Evolutionary conservation across 2,888 invertebrate species (phyloP), one percentile per base, ranked within the genome.

Genomic region (Andrena praecox): DNA sequence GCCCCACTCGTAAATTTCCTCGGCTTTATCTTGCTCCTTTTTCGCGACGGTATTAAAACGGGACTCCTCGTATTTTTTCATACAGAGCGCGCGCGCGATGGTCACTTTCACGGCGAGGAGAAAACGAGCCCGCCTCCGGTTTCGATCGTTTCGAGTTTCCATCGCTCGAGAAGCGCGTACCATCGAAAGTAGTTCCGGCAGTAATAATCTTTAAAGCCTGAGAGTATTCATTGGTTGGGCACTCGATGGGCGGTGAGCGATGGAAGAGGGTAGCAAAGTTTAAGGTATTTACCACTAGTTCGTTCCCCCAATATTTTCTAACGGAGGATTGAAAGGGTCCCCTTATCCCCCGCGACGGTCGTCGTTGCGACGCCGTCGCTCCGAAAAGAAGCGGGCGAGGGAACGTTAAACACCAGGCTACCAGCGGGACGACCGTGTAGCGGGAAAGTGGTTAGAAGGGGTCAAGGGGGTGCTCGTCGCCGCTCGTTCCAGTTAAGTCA

Each of bases 401-500:
- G 81, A 77, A 86, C 84, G 81, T 86, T 86, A 79, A 86, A 86
- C 86, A 84, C 74, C 75, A 42, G 80, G 80, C 73, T 70, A 77
- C 64, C 75, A 77, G 80, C 66, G 73, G 29, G 77, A 81, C 64
- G 84, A 80, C 79, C 80, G 83, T 77, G 63, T 75, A 77, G 74
- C 60, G 77, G 54, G 76, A 84, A 77, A 86, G 79, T 81, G 81
- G 86, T 72, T 78, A 72, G 86, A 79, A 85, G 68, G 83, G 87
- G 86, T 89, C 87, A 89, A 89, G 89, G 84, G 75, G 82, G 70
- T 80, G 42, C 86, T 86, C 75, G 63, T 62, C 62, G 69, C 71
- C 64, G 84, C 86, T 86, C 75, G 86, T 82, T 84, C 86, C 81
- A 86, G 86, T 86, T 86, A 84, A 78, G 78, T 74, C 72, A 80